phyloP scores from a whole-genome alignment of 1,140 invertebrate species.

The Hyles vespertilio region DNA sequence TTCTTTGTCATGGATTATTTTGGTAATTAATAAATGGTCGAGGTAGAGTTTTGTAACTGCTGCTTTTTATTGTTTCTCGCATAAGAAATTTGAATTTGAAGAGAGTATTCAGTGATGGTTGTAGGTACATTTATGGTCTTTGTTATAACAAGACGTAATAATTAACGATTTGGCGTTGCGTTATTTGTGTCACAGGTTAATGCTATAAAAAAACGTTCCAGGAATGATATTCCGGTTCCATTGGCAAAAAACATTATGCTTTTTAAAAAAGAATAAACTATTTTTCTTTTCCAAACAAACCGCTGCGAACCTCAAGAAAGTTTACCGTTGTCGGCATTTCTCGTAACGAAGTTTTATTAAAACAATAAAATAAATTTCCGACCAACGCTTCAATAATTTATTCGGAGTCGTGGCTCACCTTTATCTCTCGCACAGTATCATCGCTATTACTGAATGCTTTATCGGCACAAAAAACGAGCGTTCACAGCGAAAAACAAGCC shows the following conservation, averaged over 20 bases:
- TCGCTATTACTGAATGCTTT: constrained; percentile 51
- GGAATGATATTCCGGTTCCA: no score
- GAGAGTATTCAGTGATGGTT: no score
- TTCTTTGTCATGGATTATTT: constrained; percentile 26
- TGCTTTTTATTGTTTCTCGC: no score
- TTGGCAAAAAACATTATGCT: no score
- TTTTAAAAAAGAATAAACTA: no score
- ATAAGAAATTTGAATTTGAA: no score
- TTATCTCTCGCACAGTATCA: constrained; percentile 41
- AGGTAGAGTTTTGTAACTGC: not conserved
- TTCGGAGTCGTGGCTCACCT: constrained; percentile 41
- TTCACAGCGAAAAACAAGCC: constrained; percentile 58
- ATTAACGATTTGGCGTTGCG: no score
- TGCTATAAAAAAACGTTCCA: no score
- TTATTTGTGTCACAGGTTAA: no score
- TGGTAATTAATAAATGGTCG: not conserved
- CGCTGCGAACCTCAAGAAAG: constrained; percentile 16
- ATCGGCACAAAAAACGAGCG: constrained; percentile 42
- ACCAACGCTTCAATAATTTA: constrained; percentile 34
- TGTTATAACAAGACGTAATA: no score
- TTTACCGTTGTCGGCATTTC: constrained; percentile 23
- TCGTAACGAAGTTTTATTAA: constrained; percentile 37
- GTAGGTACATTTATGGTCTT: no score
- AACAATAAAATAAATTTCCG: constrained; percentile 35
- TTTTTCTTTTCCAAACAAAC: no score